A percentile compares a stretch with the other conserved stretches of the same genome.
Evolutionary conservation across 2,888 invertebrate genomes (phyloP).

Genomic region (Diplolepis rosae): DNA sequence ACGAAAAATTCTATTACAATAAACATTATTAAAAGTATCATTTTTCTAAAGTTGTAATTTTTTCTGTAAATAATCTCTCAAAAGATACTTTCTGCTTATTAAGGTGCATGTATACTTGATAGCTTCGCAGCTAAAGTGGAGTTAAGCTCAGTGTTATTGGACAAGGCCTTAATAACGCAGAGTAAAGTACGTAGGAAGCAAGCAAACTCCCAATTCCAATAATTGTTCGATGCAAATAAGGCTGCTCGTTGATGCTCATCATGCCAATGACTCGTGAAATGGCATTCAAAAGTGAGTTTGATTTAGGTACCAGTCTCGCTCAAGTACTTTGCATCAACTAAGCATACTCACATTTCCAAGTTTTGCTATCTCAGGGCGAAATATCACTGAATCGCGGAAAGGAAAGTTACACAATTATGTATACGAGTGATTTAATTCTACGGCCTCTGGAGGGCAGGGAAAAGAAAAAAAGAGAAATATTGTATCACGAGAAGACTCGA

Average conservation of each 20-base stretch:
- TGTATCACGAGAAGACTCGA: constrained; percentile 32
- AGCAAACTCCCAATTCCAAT: constrained; percentile 8
- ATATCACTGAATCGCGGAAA: constrained; percentile 13
- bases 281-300: constrained; percentile 4
- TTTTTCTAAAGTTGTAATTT: neutral
- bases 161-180: constrained; percentile 11
- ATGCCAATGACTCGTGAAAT: neutral
- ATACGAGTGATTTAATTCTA: constrained; percentile 29
- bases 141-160: constrained; percentile 3
- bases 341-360: neutral
- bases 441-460: constrained; percentile 26
- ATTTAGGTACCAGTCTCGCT: constrained; percentile 6
- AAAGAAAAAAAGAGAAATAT: constrained; percentile 14
- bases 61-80: neutral
- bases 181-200: constrained; percentile 12
- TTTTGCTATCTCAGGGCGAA: constrained; percentile 1
- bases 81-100: too few species aligned
- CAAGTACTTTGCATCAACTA: constrained; percentile 1
- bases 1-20: too few species aligned
- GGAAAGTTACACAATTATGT: constrained; percentile 29
- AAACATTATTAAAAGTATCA: too few species aligned
- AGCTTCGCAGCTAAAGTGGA: constrained; percentile 15
- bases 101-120: neutral
- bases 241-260: neutral
- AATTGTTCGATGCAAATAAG: constrained; percentile 20